A percentile compares a stretch with the other conserved stretches of the same genome.
These are phyloP conservation scores for human (Homo sapiens) DNA, from an alignment of 2,113 vertebrate species.

Conservation along the genomic window DNA sequence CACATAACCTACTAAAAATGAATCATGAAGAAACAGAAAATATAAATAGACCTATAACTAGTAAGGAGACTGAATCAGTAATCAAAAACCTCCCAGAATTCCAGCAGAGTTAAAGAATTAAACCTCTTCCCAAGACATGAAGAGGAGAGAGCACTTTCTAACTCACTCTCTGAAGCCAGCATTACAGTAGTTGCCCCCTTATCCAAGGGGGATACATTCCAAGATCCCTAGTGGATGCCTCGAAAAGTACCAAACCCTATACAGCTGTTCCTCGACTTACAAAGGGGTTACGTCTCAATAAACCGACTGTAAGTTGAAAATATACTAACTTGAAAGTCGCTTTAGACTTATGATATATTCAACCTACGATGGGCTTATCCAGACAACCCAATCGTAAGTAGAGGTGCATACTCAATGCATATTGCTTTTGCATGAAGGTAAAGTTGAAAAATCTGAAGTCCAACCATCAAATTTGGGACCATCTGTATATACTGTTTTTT, in stretches of 20 bases:
- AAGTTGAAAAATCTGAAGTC: not conserved
- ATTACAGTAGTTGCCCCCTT: not conserved
- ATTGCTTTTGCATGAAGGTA: not conserved
- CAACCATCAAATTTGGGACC: not conserved
- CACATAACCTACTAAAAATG: not conserved
- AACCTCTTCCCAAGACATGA: not conserved
- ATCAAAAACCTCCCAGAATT: not conserved
- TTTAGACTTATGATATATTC: no score
- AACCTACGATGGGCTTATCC: no score
- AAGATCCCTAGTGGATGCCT: not conserved
- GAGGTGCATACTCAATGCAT: not conserved
- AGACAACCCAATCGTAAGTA: not conserved
- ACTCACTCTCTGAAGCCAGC: not conserved
- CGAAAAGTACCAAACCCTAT: not conserved
- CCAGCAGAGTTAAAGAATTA: not conserved
- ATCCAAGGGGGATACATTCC: not conserved
- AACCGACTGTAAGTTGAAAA: no score
- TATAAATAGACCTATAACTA: not conserved
- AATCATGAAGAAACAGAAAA: not conserved
- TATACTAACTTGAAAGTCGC: no score
- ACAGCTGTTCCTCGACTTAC: not conserved
- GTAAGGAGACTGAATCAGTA: not conserved
- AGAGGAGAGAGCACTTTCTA: not conserved
- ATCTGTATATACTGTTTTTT: not conserved
- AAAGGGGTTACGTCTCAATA: not conserved